Percentiles rank a stretch among this genome's conserved stretches.
These are phyloP conservation scores for Syrmaticus mikado DNA, from an alignment of 2,113 vertebrate genomes.

Conservation along the genomic window DNA sequence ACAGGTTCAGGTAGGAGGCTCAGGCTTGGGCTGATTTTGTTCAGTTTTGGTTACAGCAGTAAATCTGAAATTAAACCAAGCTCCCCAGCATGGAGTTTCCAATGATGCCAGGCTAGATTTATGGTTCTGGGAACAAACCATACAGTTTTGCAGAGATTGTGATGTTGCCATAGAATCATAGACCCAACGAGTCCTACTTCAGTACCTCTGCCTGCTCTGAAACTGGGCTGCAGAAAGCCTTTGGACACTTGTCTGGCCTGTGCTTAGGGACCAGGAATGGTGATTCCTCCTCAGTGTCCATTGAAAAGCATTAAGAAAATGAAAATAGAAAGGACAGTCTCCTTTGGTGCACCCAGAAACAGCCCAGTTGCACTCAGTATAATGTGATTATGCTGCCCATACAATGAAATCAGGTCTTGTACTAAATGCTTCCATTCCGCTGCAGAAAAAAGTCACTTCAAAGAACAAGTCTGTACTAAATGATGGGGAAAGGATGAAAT, in stretches of 20 bases:
- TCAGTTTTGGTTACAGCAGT: slow-evolving; percentile 56
- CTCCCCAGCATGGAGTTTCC: slow-evolving; percentile 45
- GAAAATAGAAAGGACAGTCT: neutral
- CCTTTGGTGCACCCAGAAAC: neutral
- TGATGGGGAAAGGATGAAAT: neutral
- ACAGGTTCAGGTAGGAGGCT: slow-evolving; percentile 59
- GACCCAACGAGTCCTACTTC: slow-evolving; percentile 7
- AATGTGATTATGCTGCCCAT: neutral
- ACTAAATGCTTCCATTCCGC: neutral
- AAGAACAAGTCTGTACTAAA: neutral
- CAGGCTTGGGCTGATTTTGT: slow-evolving; percentile 3
- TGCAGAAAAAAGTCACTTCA: neutral
- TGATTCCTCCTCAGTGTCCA: neutral
- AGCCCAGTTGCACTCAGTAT: neutral
- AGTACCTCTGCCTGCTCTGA: neutral
- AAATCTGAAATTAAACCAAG: slow-evolving; percentile 57
- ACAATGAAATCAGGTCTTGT: neutral
- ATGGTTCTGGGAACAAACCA: slow-evolving; percentile 67
- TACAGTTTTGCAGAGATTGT: slow-evolving; percentile 61
- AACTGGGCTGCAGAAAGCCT: neutral
- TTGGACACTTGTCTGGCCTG: neutral
- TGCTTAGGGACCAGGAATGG: neutral
- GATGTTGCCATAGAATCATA: slow-evolving; percentile 58
- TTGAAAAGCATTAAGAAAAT: neutral
- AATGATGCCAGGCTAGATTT: slow-evolving; percentile 54